Evolutionary conservation across 1,140 invertebrate genomes (phyloP).

Genomic region (Bathynomus jamesi): DNA sequence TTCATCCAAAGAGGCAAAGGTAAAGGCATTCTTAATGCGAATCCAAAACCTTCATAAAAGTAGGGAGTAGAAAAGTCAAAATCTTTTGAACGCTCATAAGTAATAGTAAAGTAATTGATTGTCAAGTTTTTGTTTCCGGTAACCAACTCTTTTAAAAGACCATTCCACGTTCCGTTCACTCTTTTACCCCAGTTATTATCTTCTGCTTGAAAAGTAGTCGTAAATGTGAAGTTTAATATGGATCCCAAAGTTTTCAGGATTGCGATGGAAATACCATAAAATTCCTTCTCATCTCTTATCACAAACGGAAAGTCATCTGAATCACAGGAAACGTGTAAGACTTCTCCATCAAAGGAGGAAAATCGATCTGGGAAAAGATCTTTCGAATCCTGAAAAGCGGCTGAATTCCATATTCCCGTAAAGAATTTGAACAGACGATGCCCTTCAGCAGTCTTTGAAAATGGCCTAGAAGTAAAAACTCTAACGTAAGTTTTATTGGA

Average conservation of each 20-base stretch:
- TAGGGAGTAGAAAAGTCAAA: slow-evolving; percentile 16
- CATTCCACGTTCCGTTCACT: slow-evolving; percentile 16
- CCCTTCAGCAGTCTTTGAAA: neutral
- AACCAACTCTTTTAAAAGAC: slow-evolving; percentile 7
- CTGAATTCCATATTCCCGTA: neutral
- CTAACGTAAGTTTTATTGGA: too few species aligned
- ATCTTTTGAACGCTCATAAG: neutral
- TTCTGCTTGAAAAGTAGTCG: neutral
- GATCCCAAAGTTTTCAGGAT: slow-evolving; percentile 14
- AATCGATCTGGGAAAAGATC: neutral
- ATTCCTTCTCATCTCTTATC: neutral
- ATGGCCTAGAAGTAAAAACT: neutral
- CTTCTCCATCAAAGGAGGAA: slow-evolving; percentile 8
- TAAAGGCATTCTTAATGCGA: slow-evolving; percentile 7
- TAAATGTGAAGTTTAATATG: slow-evolving; percentile 12
- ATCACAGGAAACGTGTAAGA: slow-evolving; percentile 19
- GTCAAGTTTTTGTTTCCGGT: slow-evolving; percentile 14
- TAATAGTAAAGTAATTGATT: slow-evolving; percentile 15
- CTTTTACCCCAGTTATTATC: slow-evolving; percentile 11
- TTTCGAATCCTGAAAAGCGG: neutral
- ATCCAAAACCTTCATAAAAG: slow-evolving; percentile 19
- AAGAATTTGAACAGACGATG: neutral
- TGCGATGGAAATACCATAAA: slow-evolving; percentile 15
- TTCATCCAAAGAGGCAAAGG: slow-evolving; percentile 18
- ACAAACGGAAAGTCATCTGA: slow-evolving; percentile 27